Evolutionary conservation across 1,140 invertebrate species (phyloP), one percentile per base, ranked within the genome.

Genomic region (Tyrophagus putrescentiae): DNA sequence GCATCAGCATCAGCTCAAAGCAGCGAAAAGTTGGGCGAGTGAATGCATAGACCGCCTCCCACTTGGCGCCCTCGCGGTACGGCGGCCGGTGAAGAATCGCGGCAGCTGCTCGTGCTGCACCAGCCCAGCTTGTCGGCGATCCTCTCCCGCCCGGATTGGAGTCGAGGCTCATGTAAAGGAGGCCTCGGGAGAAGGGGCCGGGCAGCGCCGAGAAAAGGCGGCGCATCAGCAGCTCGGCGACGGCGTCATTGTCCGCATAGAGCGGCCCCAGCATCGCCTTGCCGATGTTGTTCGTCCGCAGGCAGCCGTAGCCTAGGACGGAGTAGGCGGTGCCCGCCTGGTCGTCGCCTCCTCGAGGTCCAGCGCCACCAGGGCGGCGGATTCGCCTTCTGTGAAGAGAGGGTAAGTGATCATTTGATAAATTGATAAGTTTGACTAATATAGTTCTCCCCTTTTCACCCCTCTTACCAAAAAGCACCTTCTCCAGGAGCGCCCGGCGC

Each of bases 1-100:
- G n/a, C n/a, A n/a, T n/a, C n/a, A n/a, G n/a, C n/a, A n/a, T n/a
- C n/a, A n/a, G n/a, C 23, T 64, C 33, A 68, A 57, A 65, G 67
- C n/a, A 66, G 60, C 11, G 63, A 65, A 62, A 68, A 68, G 54
- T 68, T 68, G 6, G 68, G 64, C 33, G 66, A 60, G 44, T 63
- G 65, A 9, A 65, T 64, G 29, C 45, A 63, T 65, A 67, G 3
- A 68, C 57, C 44, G 63, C 62, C 23, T 39, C 25, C 23, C 61
- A 39, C 28, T 67, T 53, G 7, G 63, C 67, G 9, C 25, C 52
- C 9, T 67, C 34, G n/a, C 3, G 61, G 27, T 36, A 65, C 60
- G 23, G 34, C 23, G 48, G 25, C 2, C 60, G 62, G 11, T 23
- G 56, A 52, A 68, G 21, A 65, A 53, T 29, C 67, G 31, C 3